These are phyloP conservation scores for Bombus ignitus DNA, from an alignment of 1,140 invertebrate genomes.

Conservation along the genomic window DNA sequence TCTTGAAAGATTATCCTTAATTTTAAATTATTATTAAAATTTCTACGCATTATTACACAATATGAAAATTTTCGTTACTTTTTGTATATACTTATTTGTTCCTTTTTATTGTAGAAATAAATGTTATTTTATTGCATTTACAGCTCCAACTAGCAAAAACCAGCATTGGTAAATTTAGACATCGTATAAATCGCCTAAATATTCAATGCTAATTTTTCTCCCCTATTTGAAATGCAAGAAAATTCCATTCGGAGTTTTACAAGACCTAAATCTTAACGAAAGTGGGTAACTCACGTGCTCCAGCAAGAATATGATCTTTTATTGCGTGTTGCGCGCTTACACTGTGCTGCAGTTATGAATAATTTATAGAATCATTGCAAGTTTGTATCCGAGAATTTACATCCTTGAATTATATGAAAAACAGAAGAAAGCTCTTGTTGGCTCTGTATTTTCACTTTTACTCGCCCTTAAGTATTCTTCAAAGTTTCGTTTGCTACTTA, in stretches of 20 bases:
- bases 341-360: not conserved
- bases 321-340: not conserved
- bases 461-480: too few species aligned
- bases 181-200: not conserved
- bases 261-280: not conserved
- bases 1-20: too few species aligned
- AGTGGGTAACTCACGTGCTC: not conserved
- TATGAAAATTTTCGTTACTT: not conserved
- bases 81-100: not conserved
- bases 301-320: not conserved
- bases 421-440: not conserved
- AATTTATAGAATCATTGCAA: not conserved
- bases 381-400: slow-evolving; percentile 1
- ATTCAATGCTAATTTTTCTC: not conserved
- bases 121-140: not conserved
- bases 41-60: too few species aligned
- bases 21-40: too few species aligned
- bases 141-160: not conserved
- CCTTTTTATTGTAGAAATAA: not conserved
- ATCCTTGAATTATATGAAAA: not conserved
- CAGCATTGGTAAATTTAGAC: not conserved
- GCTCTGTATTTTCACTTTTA: slow-evolving; percentile 4
- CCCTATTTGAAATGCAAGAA: not conserved
- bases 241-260: not conserved
- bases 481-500: not conserved